Evolutionary conservation across 2,888 invertebrate species (phyloP), one percentile per base, ranked within the genome.

Genomic region (Lamellibrachia columna): DNA sequence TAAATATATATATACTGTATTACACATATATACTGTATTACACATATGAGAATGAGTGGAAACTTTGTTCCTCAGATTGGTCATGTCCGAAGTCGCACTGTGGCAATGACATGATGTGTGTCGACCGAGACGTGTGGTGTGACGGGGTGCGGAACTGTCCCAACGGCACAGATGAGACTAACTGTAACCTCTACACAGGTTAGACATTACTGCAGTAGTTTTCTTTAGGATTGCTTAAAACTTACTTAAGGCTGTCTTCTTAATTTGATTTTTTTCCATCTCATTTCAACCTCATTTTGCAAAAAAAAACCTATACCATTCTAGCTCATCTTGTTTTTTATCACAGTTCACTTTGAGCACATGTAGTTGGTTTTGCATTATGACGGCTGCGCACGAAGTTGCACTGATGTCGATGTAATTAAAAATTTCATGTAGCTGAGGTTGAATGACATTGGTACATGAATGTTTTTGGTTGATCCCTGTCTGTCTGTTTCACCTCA

Each of bases 101-200:
- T 75, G 75, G 75, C 22, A 75, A n/a, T 75, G 75, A 75, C 4
- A 75, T 75, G 91, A 53, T 91, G 53, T 91, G 91, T 58, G 58
- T 91, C 7, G 91, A 91, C 58, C 52, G 91, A 40, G 91, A 91
- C 2, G 55, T 91, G 53, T 55, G 28, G 55, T 91, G 91, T 28
- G 91, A 91, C 55, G 91, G 91, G 9, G 55, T 91, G n/a, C 52
- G 91, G 40, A 91, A 91, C 91, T 91, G 91, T 58, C 28, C 53
- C 15, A 91, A 91, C 91, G 53, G 91, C 53, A 58, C 53, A n/a
- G 91, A 91, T n/a, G 91, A 91, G 58, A 55, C 28, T 1, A 91
- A 91, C 55, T 91, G 58, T 53, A 75, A 75, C 75, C 15, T 75
- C 15, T 75, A 22, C 75, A 22, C 75, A 75, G 75, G 75, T 75